phyloP scores from a whole-genome alignment of 2,113 vertebrate species.

The Bungarus multicinctus region DNA sequence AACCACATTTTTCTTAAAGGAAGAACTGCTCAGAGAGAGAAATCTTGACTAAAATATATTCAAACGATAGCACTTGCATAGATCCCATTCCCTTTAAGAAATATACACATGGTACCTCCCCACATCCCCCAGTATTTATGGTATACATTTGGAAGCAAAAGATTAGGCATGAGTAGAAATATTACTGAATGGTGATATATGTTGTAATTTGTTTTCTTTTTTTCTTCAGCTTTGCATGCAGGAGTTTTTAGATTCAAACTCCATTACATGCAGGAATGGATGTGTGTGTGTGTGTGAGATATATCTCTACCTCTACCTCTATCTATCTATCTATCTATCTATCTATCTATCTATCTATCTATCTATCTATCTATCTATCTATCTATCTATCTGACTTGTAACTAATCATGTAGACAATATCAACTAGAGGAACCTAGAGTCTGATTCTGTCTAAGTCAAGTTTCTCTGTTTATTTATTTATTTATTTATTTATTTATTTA shows the following conservation, averaged over 20 bases:
- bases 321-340: too few relatives aligned
- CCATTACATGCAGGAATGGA: neutral
- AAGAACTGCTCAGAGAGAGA: slow-evolving; percentile 2
- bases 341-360: too few relatives aligned
- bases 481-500: too few relatives aligned
- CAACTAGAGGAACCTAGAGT: neutral
- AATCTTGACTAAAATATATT: neutral
- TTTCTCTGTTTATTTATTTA: neutral
- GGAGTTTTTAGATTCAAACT: neutral
- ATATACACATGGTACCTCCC: neutral
- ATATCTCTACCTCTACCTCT: too few relatives aligned
- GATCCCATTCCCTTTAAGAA: neutral
- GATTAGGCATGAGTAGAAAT: neutral
- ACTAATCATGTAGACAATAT: neutral
- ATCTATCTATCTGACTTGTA: too few relatives aligned
- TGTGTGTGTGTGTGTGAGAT: too few relatives aligned
- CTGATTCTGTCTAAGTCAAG: neutral
- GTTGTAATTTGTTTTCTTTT: neutral
- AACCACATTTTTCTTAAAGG: slow-evolving; percentile 20
- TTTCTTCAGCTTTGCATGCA: neutral
- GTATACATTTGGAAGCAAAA: neutral
- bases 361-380: too few relatives aligned
- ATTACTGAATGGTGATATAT: neutral
- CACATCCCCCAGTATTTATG: neutral
- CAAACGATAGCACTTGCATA: neutral